Evolutionary conservation across 1,140 invertebrate genomes (phyloP).

Genomic region (Onthophagus taurus): DNA sequence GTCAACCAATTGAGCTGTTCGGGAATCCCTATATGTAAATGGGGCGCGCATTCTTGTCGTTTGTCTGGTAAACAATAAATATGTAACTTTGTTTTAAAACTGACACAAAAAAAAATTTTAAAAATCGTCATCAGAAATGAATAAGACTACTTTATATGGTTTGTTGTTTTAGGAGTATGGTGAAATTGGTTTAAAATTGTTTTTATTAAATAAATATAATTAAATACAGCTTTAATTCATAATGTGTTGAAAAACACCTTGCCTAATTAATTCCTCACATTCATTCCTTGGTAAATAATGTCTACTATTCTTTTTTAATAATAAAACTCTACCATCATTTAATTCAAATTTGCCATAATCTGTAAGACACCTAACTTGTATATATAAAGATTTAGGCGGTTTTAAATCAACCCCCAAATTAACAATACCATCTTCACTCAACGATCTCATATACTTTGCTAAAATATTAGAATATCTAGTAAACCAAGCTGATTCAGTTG

Average conservation of each 20-base stretch:
- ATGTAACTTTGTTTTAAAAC: no score
- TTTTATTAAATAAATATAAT: background rate
- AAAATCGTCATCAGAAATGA: no score
- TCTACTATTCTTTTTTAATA: slow-evolving; percentile 85
- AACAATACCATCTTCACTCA: slow-evolving; percentile 67
- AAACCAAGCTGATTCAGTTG: slow-evolving; percentile 80
- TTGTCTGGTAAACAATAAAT: no score
- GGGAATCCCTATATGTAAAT: no score
- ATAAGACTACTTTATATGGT: no score
- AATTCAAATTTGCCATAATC: slow-evolving; percentile 93
- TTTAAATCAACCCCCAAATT: slow-evolving; percentile 83
- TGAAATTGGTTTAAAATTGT: background rate
- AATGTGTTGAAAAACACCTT: slow-evolving; percentile 83
- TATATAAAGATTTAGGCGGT: slow-evolving; percentile 85
- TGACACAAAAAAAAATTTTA: no score
- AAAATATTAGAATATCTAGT: slow-evolving; percentile 77
- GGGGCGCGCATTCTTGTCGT: no score
- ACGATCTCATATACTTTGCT: slow-evolving; percentile 79
- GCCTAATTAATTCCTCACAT: slow-evolving; percentile 84
- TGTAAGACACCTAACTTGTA: slow-evolving; percentile 80
- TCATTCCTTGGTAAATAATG: slow-evolving; percentile 81
- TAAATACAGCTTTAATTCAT: slow-evolving; percentile 14
- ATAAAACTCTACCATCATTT: slow-evolving; percentile 81
- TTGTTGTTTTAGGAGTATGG: background rate
- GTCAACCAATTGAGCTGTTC: no score